Evolutionary conservation across 2,113 vertebrate species (phyloP).

Genomic region (Rhadina sibilatrix): DNA sequence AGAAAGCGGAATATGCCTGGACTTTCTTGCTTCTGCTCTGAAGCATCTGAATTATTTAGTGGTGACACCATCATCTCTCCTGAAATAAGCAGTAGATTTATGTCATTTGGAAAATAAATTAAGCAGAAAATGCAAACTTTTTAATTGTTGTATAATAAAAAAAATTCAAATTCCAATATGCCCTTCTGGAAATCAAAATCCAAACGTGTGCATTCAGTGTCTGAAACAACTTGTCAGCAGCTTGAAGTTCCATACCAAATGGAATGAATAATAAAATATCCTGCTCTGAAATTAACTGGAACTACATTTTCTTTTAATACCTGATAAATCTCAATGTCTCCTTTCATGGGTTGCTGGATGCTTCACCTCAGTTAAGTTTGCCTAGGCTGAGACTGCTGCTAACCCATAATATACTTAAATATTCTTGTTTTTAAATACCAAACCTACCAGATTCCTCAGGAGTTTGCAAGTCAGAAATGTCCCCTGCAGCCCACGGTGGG

Average conservation of each 20-base stretch:
- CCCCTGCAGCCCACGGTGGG: background rate
- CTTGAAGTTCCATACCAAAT: background rate
- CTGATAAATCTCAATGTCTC: background rate
- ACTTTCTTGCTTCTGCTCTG: conserved; percentile 62
- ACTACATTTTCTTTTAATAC: background rate
- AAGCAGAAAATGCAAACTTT: background rate
- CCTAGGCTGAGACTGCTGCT: background rate
- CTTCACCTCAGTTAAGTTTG: background rate
- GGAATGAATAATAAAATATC: background rate
- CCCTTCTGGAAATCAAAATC: background rate
- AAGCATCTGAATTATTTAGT: conserved; percentile 56
- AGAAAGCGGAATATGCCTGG: conserved; percentile 71
- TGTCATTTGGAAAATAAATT: background rate
- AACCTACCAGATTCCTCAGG: conserved; percentile 81
- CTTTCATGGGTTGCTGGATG: background rate
- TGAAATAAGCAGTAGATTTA: conserved; percentile 14
- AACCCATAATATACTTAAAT: background rate
- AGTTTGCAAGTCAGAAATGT: conserved; percentile 78
- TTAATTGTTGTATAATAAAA: background rate
- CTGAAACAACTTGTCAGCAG: background rate
- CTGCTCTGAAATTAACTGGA: background rate
- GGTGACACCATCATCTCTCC: conserved; percentile 87
- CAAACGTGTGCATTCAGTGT: no score
- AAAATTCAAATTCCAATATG: background rate
- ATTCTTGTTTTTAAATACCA: background rate